Conservation (phyloP, 2,888 invertebrate genomes). For the Leucophora obtusa region DNA sequence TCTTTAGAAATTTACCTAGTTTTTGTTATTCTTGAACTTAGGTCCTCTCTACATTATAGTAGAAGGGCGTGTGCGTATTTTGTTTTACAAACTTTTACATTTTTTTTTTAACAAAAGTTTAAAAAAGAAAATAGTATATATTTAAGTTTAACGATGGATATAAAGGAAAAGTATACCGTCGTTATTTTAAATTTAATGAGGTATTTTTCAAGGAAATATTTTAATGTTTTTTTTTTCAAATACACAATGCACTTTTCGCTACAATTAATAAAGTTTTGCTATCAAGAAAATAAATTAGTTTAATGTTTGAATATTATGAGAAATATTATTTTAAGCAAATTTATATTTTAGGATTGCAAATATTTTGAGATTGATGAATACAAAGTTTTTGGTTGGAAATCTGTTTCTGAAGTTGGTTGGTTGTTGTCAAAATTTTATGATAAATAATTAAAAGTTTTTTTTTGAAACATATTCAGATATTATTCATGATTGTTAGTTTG, state of each 20-base stretch:
- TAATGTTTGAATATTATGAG: constrained; percentile 3
- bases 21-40: no score
- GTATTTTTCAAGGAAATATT: not conserved
- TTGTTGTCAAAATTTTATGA: not conserved
- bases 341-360: not conserved
- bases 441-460: not conserved
- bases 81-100: not conserved
- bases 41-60: not conserved
- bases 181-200: not conserved
- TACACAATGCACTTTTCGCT: not conserved
- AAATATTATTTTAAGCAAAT: not conserved
- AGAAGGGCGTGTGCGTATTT: not conserved
- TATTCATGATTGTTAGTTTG: not conserved
- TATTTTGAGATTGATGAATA: not conserved
- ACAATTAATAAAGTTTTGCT: not conserved
- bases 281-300: not conserved
- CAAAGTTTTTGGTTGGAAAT: not conserved
- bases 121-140: not conserved
- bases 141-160: not conserved
- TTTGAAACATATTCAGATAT: not conserved
- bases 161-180: not conserved
- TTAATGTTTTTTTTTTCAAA: not conserved
- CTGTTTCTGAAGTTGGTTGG: not conserved
- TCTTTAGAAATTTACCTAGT: no score
- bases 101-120: not conserved